phyloP scores from a whole-genome alignment of 64 coral and sea anemone genomes.

The Montipora cactus region DNA sequence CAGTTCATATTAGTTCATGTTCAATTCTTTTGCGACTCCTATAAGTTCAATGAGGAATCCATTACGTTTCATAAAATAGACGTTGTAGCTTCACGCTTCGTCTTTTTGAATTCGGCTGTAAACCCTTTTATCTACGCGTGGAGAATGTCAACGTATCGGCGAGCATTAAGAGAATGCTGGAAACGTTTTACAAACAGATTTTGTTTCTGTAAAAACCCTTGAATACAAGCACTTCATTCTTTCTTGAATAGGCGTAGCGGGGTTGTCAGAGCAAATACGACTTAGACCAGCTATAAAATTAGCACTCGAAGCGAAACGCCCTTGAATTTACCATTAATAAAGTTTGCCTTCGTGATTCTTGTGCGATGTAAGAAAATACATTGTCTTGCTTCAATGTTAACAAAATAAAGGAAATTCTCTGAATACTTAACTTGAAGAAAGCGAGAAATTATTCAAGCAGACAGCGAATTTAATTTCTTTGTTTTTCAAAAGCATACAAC shows the following conservation, averaged over 20 bases:
- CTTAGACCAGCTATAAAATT: no score
- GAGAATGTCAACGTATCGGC: constrained; percentile 39
- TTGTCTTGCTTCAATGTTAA: no score
- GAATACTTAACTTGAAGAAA: no score
- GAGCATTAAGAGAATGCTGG: background rate
- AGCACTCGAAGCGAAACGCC: no score
- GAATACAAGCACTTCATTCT: background rate
- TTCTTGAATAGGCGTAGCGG: background rate
- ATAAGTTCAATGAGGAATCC: background rate
- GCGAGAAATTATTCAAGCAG: no score
- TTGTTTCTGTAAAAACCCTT: background rate
- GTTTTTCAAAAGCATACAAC: no score
- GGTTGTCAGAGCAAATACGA: no score
- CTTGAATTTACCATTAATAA: no score
- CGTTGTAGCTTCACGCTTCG: background rate
- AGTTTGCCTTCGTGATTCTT: no score
- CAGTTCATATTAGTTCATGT: constrained; percentile 12
- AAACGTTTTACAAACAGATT: constrained; percentile 21
- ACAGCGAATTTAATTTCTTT: no score
- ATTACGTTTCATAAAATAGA: constrained; percentile 28
- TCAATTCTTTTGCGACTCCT: background rate
- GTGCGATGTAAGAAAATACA: no score
- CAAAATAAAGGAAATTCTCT: no score
- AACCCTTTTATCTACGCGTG: constrained; percentile 39
- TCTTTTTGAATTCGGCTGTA: constrained; percentile 26